These are phyloP conservation scores for Butorides virescens DNA, from an alignment of 2,113 vertebrate genomes.

Conservation along the genomic window DNA sequence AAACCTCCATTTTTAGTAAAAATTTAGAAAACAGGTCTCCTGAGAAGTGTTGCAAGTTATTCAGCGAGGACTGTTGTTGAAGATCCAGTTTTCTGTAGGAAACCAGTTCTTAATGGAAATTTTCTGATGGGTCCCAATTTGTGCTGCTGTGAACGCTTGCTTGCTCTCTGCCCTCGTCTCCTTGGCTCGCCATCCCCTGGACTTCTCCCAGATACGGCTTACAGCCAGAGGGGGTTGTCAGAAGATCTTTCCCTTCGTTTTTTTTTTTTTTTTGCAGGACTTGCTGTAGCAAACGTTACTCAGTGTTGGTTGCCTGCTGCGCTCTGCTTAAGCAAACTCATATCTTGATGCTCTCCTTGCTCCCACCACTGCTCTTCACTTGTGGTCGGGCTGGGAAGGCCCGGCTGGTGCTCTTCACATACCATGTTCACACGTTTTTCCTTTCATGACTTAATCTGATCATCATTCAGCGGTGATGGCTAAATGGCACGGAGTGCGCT, in stretches of 20 bases:
- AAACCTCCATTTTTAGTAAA: neutral
- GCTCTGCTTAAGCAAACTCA: neutral
- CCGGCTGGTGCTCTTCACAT: neutral
- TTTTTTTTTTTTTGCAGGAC: neutral
- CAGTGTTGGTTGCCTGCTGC: accelerated
- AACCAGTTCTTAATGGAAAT: neutral
- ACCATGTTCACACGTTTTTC: neutral
- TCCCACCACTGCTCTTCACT: accelerated
- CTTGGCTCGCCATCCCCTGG: accelerated
- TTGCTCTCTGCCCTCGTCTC: neutral
- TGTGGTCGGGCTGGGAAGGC: accelerated
- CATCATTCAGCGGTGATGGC: neutral
- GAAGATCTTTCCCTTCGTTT: neutral
- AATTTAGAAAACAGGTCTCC: neutral
- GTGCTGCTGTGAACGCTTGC: neutral
- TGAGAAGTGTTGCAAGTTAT: neutral
- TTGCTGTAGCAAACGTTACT: neutral
- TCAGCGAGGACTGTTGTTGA: neutral
- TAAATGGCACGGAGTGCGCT: neutral
- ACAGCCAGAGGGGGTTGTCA: neutral
- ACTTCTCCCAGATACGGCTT: neutral
- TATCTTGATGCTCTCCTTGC: neutral
- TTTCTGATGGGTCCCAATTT: neutral
- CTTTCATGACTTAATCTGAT: neutral
- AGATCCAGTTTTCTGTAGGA: neutral